These are phyloP conservation scores for Catharus minimus DNA, from an alignment of 2,113 vertebrate genomes.

Conservation along the genomic window DNA sequence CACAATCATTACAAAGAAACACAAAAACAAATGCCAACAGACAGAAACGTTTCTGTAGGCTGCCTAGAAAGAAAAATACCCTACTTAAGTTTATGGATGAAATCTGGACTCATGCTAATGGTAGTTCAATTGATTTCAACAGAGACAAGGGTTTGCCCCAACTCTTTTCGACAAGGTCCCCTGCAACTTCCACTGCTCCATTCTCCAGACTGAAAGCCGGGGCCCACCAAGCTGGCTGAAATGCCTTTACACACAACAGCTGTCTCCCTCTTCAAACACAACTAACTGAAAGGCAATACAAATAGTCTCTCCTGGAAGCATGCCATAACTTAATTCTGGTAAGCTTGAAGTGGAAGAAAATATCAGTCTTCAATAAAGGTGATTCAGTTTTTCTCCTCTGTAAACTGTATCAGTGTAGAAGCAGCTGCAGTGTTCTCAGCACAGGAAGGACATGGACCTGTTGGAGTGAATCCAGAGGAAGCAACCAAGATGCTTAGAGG, in stretches of 20 bases:
- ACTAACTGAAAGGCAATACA: background rate
- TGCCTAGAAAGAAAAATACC: slow-evolving; percentile 18
- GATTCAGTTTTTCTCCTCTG: background rate
- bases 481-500: background rate
- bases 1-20: background rate
- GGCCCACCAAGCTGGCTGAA: background rate
- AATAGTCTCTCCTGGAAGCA: background rate
- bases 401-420: background rate
- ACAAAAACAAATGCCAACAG: slow-evolving; percentile 10
- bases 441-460: background rate
- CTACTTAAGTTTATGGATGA: slow-evolving; percentile 22
- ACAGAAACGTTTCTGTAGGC: background rate
- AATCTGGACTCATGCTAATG: background rate
- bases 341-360: background rate
- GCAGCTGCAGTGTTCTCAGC: background rate
- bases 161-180: background rate
- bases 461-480: background rate
- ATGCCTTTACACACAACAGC: background rate
- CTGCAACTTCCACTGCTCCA: background rate
- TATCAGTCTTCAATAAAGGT: background rate
- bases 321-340: background rate
- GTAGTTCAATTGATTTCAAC: slow-evolving; percentile 18
- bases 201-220: background rate
- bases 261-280: background rate
- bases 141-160: background rate